A percentile compares a stretch with the other conserved stretches of the same genome.
Evolutionary conservation across 2,888 invertebrate species (phyloP).

Genomic region (Fissipunctia ypsillon): DNA sequence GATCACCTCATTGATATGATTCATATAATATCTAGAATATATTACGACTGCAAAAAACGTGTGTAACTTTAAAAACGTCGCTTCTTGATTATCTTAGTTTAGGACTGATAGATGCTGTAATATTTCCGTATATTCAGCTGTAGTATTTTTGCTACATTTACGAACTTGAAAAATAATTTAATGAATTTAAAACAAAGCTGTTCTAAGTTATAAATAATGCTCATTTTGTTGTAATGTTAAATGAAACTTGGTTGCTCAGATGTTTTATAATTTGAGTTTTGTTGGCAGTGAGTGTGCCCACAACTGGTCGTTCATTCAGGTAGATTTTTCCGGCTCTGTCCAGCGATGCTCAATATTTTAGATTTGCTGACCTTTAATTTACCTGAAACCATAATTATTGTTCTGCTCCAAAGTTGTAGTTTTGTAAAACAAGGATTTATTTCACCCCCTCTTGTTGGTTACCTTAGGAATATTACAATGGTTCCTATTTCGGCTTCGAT

Average conservation of each 20-base stretch:
- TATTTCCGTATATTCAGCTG: background rate
- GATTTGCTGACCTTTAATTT: background rate
- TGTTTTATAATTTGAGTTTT: too few relatives aligned
- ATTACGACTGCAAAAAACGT: conserved; percentile 13
- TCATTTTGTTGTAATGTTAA: conserved; percentile 37
- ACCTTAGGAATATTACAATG: background rate
- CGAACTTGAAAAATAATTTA: background rate
- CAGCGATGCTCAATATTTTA: conserved; percentile 62
- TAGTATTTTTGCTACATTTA: background rate
- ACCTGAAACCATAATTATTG: background rate
- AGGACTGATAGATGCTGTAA: background rate
- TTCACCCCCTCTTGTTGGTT: background rate
- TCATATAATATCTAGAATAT: conserved; percentile 39
- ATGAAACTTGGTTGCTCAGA: conserved; percentile 35
- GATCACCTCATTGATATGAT: conserved; percentile 44
- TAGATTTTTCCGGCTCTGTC: conserved; percentile 60
- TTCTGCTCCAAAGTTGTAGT: background rate
- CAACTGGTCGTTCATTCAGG: conserved; percentile 60
- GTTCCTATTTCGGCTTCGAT: background rate
- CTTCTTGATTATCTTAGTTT: conserved; percentile 5
- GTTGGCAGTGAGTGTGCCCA: conserved; percentile 21
- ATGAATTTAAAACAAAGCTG: conserved; percentile 25
- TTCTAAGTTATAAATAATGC: conserved; percentile 19
- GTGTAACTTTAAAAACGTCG: conserved; percentile 9
- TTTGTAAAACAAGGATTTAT: background rate